Percentiles rank a stretch among this genome's conserved stretches.
phyloP scores from a whole-genome alignment of 1,140 invertebrate genomes.

The Drosophila cardini region DNA sequence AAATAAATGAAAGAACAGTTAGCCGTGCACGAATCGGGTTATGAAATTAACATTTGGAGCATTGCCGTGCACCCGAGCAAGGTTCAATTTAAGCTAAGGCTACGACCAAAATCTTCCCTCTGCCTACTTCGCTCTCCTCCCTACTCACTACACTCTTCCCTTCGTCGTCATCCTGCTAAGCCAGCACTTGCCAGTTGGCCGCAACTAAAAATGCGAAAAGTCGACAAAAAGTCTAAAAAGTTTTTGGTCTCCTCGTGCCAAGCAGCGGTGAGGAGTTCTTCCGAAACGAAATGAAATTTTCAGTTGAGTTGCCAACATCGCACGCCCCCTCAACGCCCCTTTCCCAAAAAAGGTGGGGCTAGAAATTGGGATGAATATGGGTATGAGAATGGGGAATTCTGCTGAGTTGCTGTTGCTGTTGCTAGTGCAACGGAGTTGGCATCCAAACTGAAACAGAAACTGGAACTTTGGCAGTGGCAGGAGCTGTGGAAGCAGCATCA shows the following conservation, averaged over 20 bases:
- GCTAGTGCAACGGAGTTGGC: constrained; percentile 58
- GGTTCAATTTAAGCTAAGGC: constrained; percentile 15
- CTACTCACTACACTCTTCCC: neutral
- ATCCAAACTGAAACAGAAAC: constrained; percentile 59
- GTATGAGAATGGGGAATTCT: constrained; percentile 46
- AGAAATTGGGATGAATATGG: neutral
- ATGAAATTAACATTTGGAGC: constrained; percentile 81
- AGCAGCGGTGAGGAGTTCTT: constrained; percentile 38
- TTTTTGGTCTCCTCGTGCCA: constrained; percentile 57
- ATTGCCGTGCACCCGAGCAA: constrained; percentile 9
- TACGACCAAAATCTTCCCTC: neutral
- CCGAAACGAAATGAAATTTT: constrained; percentile 81
- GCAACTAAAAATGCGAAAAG: constrained; percentile 81
- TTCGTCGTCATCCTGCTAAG: constrained; percentile 54
- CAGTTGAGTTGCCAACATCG: constrained; percentile 74
- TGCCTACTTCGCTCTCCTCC: neutral
- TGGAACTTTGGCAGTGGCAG: constrained; percentile 40
- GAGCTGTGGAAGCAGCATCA: constrained; percentile 14
- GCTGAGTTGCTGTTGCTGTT: constrained; percentile 63
- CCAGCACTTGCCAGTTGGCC: constrained; percentile 77
- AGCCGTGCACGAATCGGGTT: constrained; percentile 75
- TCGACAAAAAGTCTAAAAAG: constrained; percentile 83
- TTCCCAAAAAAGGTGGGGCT: neutral
- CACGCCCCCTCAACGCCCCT: constrained; percentile 8
- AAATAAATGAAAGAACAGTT: constrained; percentile 83